phyloP scores from a whole-genome alignment of 2,888 invertebrate species.

The Eucera pruinosa region DNA sequence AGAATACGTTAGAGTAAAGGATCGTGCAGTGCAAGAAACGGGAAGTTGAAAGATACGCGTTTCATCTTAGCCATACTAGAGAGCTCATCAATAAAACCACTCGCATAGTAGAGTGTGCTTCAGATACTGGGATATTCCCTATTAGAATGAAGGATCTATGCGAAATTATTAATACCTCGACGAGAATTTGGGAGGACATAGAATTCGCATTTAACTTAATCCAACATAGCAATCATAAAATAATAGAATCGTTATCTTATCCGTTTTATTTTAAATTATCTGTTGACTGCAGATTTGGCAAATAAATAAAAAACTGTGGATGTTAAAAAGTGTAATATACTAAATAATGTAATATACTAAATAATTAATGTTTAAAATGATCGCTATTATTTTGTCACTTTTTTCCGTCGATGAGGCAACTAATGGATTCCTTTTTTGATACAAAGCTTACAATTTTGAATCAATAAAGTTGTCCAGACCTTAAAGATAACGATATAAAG shows the following conservation, averaged over 20 bases:
- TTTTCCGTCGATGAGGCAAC: too few species aligned
- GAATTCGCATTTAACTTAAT: slow-evolving; percentile 14
- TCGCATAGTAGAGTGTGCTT: slow-evolving; percentile 13
- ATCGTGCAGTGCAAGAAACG: slow-evolving; percentile 15
- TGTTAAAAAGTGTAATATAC: too few species aligned
- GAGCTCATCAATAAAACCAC: slow-evolving; percentile 25
- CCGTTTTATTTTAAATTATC: too few species aligned
- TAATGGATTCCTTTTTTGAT: too few species aligned
- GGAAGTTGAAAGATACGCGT: slow-evolving; percentile 20
- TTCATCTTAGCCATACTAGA: slow-evolving; percentile 14
- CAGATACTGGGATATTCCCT: slow-evolving; percentile 19
- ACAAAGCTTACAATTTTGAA: too few species aligned
- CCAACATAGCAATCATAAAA: not conserved
- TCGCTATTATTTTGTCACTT: too few species aligned
- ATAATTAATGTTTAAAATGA: too few species aligned
- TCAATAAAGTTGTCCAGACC: too few species aligned
- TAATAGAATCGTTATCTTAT: not conserved
- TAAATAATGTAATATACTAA: too few species aligned
- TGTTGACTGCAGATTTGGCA: too few species aligned
- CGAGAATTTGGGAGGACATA: slow-evolving; percentile 12
- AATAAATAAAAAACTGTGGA: too few species aligned
- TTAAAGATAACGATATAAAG: too few species aligned
- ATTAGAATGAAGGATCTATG: slow-evolving; percentile 21
- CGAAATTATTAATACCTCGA: slow-evolving; percentile 7
- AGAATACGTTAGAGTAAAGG: slow-evolving; percentile 16